A percentile compares a stretch with the other conserved stretches of the same genome.
phyloP scores from a whole-genome alignment of 2,113 vertebrate genomes.

The Rynchops niger region DNA sequence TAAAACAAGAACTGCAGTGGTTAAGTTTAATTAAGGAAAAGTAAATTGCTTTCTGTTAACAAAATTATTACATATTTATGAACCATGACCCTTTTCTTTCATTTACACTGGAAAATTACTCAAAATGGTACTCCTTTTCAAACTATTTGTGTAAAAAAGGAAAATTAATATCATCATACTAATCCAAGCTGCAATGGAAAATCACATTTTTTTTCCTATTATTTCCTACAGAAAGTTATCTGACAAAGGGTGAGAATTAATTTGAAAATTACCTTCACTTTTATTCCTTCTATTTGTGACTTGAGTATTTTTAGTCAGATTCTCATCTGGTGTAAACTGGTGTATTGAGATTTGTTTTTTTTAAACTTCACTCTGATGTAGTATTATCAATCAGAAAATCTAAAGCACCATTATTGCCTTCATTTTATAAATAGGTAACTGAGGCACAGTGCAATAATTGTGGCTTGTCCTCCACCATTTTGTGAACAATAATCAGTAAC shows the following conservation, averaged over 20 bases:
- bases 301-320: not conserved
- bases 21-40: slow-evolving; percentile 58
- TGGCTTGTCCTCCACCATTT: not conserved
- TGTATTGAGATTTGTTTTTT: not conserved
- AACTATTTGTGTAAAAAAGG: not conserved
- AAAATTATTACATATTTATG: slow-evolving; percentile 51
- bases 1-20: slow-evolving; percentile 24
- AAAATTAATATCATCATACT: not conserved
- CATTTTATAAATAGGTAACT: not conserved
- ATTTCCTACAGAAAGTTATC: not conserved
- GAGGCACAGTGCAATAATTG: not conserved
- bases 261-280: not conserved
- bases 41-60: slow-evolving; percentile 46
- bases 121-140: not conserved
- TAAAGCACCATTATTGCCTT: not conserved
- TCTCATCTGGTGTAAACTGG: not conserved
- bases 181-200: not conserved
- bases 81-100: slow-evolving; percentile 39
- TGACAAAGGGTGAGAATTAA: not conserved
- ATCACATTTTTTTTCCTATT: not conserved
- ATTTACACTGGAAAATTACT: slow-evolving; percentile 16
- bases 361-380: not conserved
- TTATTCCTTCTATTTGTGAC: not conserved
- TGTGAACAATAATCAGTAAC: not conserved
- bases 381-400: not conserved